These are phyloP conservation scores for Scaptomyza caliginosa DNA, from an alignment of 2,888 invertebrate genomes.

Conservation along the genomic window DNA sequence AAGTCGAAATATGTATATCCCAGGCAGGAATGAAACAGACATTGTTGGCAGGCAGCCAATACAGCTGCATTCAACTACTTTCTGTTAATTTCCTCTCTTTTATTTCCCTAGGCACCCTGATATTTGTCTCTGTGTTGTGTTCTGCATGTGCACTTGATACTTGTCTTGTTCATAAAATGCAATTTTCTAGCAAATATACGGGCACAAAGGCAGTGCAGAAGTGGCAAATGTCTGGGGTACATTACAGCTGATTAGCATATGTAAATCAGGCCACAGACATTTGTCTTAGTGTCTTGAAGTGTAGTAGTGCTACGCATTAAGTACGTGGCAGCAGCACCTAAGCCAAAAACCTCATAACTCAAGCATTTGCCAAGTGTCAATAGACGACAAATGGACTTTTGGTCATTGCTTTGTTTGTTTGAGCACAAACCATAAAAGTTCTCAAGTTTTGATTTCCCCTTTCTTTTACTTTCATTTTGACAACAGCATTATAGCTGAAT, in stretches of 20 bases:
- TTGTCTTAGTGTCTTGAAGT: slow-evolving; percentile 11
- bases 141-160: slow-evolving; percentile 39
- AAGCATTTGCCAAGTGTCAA: slow-evolving; percentile 12
- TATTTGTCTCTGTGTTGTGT: slow-evolving; percentile 19
- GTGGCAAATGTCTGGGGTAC: slow-evolving; percentile 10
- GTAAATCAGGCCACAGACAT: slow-evolving; percentile 43
- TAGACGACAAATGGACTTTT: slow-evolving; percentile 3
- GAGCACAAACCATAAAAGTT: not conserved
- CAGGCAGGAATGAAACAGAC: not conserved
- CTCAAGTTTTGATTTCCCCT: not conserved
- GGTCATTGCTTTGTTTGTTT: not conserved
- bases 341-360: slow-evolving; percentile 46
- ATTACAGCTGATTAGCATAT: slow-evolving; percentile 50
- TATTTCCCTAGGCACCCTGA: not conserved
- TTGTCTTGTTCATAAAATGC: slow-evolving; percentile 37
- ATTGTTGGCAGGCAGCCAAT: slow-evolving; percentile 12
- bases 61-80: not conserved
- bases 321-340: slow-evolving; percentile 20
- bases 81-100: not conserved
- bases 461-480: not conserved
- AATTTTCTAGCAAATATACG: slow-evolving; percentile 25
- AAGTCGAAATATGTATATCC: slow-evolving; percentile 33
- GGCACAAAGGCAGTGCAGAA: slow-evolving; percentile 19
- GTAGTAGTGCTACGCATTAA: not conserved
- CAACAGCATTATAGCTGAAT: slow-evolving; percentile 24